Conservation (phyloP, 2,888 invertebrate species). For the Onchidella celtica region DNA sequence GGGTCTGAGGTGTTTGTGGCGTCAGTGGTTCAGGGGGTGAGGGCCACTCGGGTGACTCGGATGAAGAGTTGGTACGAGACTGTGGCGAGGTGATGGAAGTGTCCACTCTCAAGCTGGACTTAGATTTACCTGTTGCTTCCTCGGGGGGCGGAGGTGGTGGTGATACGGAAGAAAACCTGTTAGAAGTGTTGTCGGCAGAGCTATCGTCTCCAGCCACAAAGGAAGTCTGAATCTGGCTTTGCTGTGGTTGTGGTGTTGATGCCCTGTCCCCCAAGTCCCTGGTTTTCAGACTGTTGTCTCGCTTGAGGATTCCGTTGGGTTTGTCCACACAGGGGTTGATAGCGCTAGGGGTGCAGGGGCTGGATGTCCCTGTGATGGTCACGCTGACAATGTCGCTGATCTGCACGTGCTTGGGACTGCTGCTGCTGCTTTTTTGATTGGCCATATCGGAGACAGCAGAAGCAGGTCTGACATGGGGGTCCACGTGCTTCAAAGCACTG, state of each 20-base stretch:
- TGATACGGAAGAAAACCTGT: background rate
- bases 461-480: slow-evolving; percentile 55
- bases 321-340: slow-evolving; percentile 47
- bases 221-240: slow-evolving; percentile 38
- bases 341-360: slow-evolving; percentile 42
- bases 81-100: slow-evolving; percentile 35
- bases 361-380: slow-evolving; percentile 36
- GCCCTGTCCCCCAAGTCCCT: too few species aligned
- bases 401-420: slow-evolving; percentile 53
- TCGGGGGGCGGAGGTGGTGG: slow-evolving; percentile 23
- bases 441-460: slow-evolving; percentile 60
- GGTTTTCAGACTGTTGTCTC: slow-evolving; percentile 48
- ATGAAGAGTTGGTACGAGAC: slow-evolving; percentile 78
- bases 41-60: slow-evolving; percentile 78
- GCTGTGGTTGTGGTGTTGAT: slow-evolving; percentile 5
- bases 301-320: slow-evolving; percentile 53
- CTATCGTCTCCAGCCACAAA: background rate
- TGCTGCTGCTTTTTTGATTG: slow-evolving; percentile 45
- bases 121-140: background rate
- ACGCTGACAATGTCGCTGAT: slow-evolving; percentile 54
- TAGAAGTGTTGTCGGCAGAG: background rate
- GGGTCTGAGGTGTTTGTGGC: slow-evolving; percentile 72
- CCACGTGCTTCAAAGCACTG: slow-evolving; percentile 42
- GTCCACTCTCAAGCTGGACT: slow-evolving; percentile 54
- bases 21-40: slow-evolving; percentile 78